Evolutionary conservation across 2,888 invertebrate genomes (phyloP), one percentile per base, ranked within the genome.

Genomic region (Gandaritis pyraliata): DNA sequence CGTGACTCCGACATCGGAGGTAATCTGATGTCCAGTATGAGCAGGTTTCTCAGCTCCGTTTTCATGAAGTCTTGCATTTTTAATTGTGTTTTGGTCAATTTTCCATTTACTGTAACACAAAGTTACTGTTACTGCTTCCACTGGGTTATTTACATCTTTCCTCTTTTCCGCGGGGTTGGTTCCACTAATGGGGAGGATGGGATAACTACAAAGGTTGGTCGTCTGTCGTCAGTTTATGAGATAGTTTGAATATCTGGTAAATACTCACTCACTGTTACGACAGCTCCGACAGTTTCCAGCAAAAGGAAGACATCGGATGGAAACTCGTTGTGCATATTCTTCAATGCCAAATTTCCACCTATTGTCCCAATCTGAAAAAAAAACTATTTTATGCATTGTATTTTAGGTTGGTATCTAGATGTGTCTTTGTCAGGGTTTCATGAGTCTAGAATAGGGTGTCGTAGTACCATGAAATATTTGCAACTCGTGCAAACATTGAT

Each of bases 291-390:
- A 0, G 94, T 94, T 81, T 93, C 94, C 12, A 96, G 74, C 6
- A 95, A 84, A 2, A 95, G 74, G 72, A 95, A 96, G 10, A 96
- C 76, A 77, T 97, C 96, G 0, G 96, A 96, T 0, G 94, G 95
- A 76, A 96, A 96, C 43, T 95, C 95, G 1, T 85, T 89, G 73
- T 96, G 93, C 16, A 85, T 77, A 74, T 96, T 94, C 78, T 96
- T 96, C 72, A 96, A 55, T 0, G 84, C 85, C 56, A 92, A 73
- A 68, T 96, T 96, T n/a, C 96, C 96, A 58, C 95, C 96, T 61
- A 96, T 85, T 0, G 95, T 95, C 23, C 95, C 96, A 64, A 94
- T 88, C 94, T 95, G 75, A 39, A 78, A 49, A 43, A 39, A 58
- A 45, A 48, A 70, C 23, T 5, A 23, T 23, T 23, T 5, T 1